These are phyloP conservation scores for Kuschelorhynchus macadamiae DNA, from an alignment of 2,888 invertebrate genomes.

Conservation along the genomic window DNA sequence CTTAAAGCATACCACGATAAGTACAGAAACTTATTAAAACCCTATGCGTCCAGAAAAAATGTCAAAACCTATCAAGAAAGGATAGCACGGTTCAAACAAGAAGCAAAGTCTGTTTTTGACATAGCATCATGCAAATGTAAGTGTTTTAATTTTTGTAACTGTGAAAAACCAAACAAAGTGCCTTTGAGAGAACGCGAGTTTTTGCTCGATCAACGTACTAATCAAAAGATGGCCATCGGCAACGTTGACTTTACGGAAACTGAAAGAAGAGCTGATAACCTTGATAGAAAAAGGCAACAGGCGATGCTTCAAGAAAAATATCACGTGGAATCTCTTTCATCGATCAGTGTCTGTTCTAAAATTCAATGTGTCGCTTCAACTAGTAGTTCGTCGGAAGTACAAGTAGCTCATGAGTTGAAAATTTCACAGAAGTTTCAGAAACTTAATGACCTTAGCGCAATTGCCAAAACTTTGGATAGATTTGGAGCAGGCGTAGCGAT, in stretches of 20 bases:
- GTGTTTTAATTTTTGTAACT: too few relatives aligned
- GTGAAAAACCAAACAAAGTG: too few relatives aligned
- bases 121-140: too few relatives aligned
- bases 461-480: conserved; percentile 13
- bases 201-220: too few relatives aligned
- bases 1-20: too few relatives aligned
- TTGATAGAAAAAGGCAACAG: conserved; percentile 1
- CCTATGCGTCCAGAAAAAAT: too few relatives aligned
- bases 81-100: too few relatives aligned
- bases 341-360: neutral
- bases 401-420: conserved; percentile 1
- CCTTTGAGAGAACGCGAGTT: too few relatives aligned
- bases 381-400: conserved; percentile 1
- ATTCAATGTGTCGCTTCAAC: conserved; percentile 6
- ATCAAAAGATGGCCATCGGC: too few relatives aligned
- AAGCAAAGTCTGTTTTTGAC: too few relatives aligned
- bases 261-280: neutral
- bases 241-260: neutral
- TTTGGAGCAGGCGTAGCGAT: conserved; percentile 1
- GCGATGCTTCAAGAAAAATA: neutral
- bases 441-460: conserved; percentile 7
- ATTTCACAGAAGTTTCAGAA: conserved; percentile 7
- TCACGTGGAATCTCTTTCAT: conserved; percentile 4
- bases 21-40: too few relatives aligned
- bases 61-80: too few relatives aligned